phyloP scores from a whole-genome alignment of 2,888 invertebrate species.

The Cepaea hortensis region DNA sequence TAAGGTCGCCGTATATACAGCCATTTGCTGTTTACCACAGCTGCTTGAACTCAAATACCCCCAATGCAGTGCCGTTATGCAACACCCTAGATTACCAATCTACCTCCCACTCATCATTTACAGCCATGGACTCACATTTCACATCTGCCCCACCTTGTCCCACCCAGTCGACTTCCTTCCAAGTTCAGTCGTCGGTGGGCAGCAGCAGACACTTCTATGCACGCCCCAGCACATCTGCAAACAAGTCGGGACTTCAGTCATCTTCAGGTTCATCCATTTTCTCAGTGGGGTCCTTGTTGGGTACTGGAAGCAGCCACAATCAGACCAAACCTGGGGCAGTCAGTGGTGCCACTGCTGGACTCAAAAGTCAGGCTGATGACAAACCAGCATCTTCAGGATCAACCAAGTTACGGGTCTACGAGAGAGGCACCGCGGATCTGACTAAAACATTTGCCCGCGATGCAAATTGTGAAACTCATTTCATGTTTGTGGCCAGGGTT shows the following conservation, averaged over 20 bases:
- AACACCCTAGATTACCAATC: background rate
- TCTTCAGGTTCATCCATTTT: background rate
- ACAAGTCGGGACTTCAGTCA: background rate
- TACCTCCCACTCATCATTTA: background rate
- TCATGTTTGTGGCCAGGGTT: constrained; percentile 70
- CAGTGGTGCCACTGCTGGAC: too few relatives aligned
- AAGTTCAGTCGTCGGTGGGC: background rate
- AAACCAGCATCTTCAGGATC: background rate
- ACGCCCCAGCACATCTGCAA: background rate
- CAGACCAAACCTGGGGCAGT: background rate
- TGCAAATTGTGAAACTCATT: constrained; percentile 26
- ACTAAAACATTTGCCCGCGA: constrained; percentile 8
- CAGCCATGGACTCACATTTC: background rate
- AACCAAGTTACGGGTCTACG: constrained; percentile 17
- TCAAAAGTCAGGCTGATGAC: background rate
- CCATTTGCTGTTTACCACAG: background rate
- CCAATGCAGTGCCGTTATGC: background rate
- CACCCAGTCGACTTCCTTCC: background rate
- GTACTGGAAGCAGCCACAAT: background rate
- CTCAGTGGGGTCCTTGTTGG: background rate
- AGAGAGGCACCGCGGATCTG: constrained; percentile 11
- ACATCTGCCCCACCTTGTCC: background rate
- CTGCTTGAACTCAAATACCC: background rate
- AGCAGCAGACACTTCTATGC: background rate
- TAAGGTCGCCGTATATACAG: background rate